Base-by-base conservation (phyloP, 2,113 vertebrate species). In the Prolemur simus region DNA sequence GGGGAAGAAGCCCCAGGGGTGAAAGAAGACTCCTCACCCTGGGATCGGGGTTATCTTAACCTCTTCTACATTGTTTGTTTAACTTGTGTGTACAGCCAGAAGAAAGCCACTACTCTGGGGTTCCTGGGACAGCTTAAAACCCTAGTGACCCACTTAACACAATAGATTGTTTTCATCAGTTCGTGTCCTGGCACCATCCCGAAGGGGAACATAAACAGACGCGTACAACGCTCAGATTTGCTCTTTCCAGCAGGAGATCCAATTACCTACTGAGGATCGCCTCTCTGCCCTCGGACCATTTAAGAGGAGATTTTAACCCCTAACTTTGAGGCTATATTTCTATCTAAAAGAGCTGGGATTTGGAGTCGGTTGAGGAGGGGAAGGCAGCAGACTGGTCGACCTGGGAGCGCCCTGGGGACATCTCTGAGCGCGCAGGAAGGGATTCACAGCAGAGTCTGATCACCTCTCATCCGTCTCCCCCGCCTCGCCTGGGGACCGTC, bases 41-140 rank as follows among this genome's bases (percentile, higher is more conserved):
- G n/a, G 17, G 32, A 80, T 58, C 4, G 49, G 83, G 89, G 95
- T 97, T 96, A 96, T 97, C 94, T 89, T 97, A 98, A 98, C 95
- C 97, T 97, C 95, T 91, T 97, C 87, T 94, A 58, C 2, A 32
- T 78, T 97, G 95, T 97, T 97, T 97, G 96, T 96, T 97, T 97
- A 97, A 97, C 94, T 97, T 89, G 83, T 96, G 89, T 95, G 94
- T 69, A 76, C 76, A 95, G 86, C 56, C 91, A 91, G 69, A 94
- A 96, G 87, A 89, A 97, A 96, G 58, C 81, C 96, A 93, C 94
- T 78, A 60, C 76, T 94, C 81, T 85, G 68, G 87, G 95, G 96
- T 89, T 85, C 45, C 69, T 80, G 77, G 76, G 91, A 91, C 88
- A 92, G 76, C 82, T 95, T 89, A 96, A 96, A 91, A 73, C 91